Base-by-base conservation (phyloP, 2,888 invertebrate species). In the Meghimatium bilineatum region DNA sequence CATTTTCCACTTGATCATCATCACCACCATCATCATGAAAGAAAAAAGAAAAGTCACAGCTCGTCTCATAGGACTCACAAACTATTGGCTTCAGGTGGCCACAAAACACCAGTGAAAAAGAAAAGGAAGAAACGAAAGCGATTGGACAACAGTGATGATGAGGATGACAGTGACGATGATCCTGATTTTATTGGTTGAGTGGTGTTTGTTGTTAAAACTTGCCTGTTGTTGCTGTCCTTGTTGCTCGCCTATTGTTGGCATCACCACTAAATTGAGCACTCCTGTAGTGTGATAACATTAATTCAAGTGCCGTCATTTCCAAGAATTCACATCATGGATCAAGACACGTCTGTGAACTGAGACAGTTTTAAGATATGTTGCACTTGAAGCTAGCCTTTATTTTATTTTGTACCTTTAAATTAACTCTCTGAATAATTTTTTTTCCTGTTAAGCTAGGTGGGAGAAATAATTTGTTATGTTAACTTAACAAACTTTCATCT, bases 161-260 rank as follows among this genome's bases (percentile, higher is more conserved):
- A 92, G 79, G 92, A 92, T 80, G 89, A 88, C 82, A 89, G 88
- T 86, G 91, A 91, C 71, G 88, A 87, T 78, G 92, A 92, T 84
- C 91, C 90, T 60, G 92, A 92, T 80, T 92, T 91, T 89, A 89
- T 90, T 89, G 88, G 93, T 92, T 80, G 93, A 91, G 84, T 81
- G 71, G 26, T 81, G 82, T 84, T 84, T 76, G 56, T 56, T 56
- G 17, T 17, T 56, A 34, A 44, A n/a, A 72, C 63, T 49, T 82
- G 26, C 23, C 60, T 79, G 77, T 60, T 49, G 5, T 8, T 82
- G 69, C 77, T 84, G 44, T 71, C 66, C 56, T 23, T 72, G 56
- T 81, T 84, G 66, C 52, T 83, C 66, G 23, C 29, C 36, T 36
- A 8, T 77, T 77, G 75, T 83, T 82, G 78, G 29, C 52, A 38